Conservation (phyloP, 2,888 invertebrate genomes). For the Andrena hattorfiana region DNA sequence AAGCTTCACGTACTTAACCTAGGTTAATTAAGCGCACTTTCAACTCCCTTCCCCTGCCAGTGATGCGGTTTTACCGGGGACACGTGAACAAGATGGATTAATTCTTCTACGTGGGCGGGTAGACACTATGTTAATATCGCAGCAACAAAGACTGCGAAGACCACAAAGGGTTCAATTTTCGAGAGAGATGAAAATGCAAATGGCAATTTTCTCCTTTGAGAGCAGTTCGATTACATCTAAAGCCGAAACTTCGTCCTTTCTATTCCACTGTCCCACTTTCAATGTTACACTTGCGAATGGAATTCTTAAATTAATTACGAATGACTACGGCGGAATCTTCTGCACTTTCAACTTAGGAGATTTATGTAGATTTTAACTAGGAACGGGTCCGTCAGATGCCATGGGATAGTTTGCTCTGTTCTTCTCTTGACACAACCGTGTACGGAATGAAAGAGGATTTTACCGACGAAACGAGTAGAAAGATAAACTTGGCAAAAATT, state of each 20-base stretch:
- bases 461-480: neutral
- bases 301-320: slow-evolving; percentile 1
- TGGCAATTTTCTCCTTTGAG: neutral
- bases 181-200: slow-evolving; percentile 12
- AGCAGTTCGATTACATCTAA: neutral
- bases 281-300: slow-evolving; percentile 1
- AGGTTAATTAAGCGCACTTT: neutral
- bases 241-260: neutral
- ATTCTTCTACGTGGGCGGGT: neutral
- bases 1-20: neutral
- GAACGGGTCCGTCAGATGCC: neutral
- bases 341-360: neutral
- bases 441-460: neutral
- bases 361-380: neutral
- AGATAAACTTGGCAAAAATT: slow-evolving; percentile 21
- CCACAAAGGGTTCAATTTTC: slow-evolving; percentile 7
- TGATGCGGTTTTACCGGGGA: neutral
- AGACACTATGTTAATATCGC: neutral
- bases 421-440: neutral
- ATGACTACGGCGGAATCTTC: neutral
- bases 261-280: neutral
- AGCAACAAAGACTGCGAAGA: neutral
- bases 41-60: neutral
- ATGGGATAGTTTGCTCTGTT: neutral
- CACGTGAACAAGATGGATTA: slow-evolving; percentile 8